Conservation (phyloP, 2,888 invertebrate species). For the Cheilosia impressa region DNA sequence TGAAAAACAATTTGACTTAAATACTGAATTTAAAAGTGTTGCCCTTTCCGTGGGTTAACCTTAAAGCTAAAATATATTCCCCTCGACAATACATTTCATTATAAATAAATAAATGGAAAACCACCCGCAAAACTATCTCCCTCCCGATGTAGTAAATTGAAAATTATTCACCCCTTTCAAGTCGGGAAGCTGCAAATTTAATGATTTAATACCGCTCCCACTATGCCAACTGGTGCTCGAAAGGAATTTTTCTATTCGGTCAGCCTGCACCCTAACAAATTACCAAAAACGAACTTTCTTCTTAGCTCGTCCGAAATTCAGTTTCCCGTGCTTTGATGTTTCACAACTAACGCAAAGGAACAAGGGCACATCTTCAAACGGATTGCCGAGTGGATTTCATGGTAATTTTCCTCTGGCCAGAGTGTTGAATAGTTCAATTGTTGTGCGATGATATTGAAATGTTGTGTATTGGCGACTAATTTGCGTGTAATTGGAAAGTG, state of each 20-base stretch:
- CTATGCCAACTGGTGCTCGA: conserved; percentile 56
- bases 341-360: conserved; percentile 5
- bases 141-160: conserved; percentile 26
- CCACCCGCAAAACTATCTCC: conserved; percentile 32
- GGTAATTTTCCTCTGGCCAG: conserved; percentile 42
- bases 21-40: too few species aligned
- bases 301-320: conserved; percentile 26
- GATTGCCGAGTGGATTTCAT: conserved; percentile 41
- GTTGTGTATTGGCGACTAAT: conserved; percentile 35
- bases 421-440: conserved; percentile 29
- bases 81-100: too few species aligned
- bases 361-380: conserved; percentile 44
- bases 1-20: too few species aligned
- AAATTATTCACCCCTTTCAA: conserved; percentile 56
- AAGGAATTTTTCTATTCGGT: conserved; percentile 55
- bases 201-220: conserved; percentile 17
- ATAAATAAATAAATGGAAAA: too few species aligned
- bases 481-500: conserved; percentile 54
- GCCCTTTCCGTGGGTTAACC: not conserved
- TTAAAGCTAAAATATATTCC: not conserved
- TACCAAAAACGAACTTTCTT: conserved; percentile 8
- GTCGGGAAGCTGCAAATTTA: conserved; percentile 13
- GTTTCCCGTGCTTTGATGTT: conserved; percentile 62
- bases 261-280: not conserved
- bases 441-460: conserved; percentile 7